Evolutionary conservation across 2,113 vertebrate genomes (phyloP).

Genomic region (Odontesthes bonariensis): DNA sequence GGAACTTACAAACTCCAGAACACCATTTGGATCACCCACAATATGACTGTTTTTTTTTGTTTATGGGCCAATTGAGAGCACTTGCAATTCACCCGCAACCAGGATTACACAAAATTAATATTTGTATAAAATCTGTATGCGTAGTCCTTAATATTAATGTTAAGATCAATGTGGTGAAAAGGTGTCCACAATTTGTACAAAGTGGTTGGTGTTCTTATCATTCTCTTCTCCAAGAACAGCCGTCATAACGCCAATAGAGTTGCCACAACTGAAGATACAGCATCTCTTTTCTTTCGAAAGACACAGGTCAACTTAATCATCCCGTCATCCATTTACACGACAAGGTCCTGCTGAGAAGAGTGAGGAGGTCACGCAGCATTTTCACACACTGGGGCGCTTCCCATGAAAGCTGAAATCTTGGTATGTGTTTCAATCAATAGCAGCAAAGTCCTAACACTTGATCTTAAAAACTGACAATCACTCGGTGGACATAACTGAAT

Average conservation of each 20-base stretch:
- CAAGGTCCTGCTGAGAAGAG: conserved; percentile 32
- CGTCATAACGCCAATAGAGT: conserved; percentile 24
- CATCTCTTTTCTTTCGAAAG: conserved; percentile 32
- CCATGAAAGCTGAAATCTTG: conserved; percentile 13
- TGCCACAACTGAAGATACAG: conserved; percentile 29
- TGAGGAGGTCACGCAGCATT: conserved; percentile 63
- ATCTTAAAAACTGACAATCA: conserved; percentile 1
- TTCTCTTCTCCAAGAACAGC: neutral
- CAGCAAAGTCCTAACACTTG: neutral
- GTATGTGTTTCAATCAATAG: conserved; percentile 34
- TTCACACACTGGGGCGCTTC: conserved; percentile 21
- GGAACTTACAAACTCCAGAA: no score
- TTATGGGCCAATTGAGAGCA: no score
- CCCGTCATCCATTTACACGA: conserved; percentile 62
- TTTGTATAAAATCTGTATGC: no score
- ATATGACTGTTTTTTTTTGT: no score
- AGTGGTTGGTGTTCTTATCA: neutral
- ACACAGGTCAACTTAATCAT: conserved; percentile 71
- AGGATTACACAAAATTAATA: no score
- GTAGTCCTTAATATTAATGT: neutral
- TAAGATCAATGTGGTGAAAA: conserved; percentile 12
- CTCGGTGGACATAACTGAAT: neutral
- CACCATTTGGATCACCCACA: no score
- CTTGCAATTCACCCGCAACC: neutral
- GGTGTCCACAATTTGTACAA: neutral